phyloP scores from a whole-genome alignment of 2,888 invertebrate species.

The Dicycla oo region DNA sequence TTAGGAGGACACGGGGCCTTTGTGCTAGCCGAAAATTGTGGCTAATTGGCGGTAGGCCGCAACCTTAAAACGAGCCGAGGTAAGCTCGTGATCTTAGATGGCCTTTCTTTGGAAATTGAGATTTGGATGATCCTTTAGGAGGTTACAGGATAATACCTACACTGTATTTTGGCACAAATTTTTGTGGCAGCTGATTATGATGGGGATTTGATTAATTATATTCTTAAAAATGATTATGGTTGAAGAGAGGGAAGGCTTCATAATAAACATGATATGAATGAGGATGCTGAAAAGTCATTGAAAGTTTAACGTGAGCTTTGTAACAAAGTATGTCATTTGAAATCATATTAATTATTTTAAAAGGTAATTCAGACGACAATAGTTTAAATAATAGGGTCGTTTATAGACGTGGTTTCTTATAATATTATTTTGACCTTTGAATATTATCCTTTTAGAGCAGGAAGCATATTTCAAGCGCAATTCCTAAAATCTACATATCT shows the following conservation, averaged over 20 bases:
- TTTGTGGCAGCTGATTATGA: slow-evolving; percentile 39
- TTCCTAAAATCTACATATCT: neutral
- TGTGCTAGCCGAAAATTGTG: slow-evolving; percentile 86
- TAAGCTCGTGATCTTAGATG: slow-evolving; percentile 55
- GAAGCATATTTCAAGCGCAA: neutral
- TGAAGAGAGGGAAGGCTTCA: neutral
- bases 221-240: slow-evolving; percentile 1
- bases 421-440: neutral
- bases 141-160: slow-evolving; percentile 29
- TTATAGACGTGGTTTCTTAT: neutral
- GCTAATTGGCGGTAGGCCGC: slow-evolving; percentile 85
- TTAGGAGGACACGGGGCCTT: slow-evolving; percentile 85
- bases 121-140: slow-evolving; percentile 41
- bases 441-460: neutral
- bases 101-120: slow-evolving; percentile 56
- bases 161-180: slow-evolving; percentile 31
- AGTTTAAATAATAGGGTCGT: neutral
- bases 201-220: slow-evolving; percentile 39
- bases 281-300: slow-evolving; percentile 2
- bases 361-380: neutral
- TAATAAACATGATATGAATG: slow-evolving; percentile 1
- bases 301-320: neutral
- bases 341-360: neutral
- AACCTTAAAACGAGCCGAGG: slow-evolving; percentile 73
- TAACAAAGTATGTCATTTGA: neutral